Evolutionary conservation across 2,113 vertebrate species (phyloP).

Genomic region (Apeltes quadracus): DNA sequence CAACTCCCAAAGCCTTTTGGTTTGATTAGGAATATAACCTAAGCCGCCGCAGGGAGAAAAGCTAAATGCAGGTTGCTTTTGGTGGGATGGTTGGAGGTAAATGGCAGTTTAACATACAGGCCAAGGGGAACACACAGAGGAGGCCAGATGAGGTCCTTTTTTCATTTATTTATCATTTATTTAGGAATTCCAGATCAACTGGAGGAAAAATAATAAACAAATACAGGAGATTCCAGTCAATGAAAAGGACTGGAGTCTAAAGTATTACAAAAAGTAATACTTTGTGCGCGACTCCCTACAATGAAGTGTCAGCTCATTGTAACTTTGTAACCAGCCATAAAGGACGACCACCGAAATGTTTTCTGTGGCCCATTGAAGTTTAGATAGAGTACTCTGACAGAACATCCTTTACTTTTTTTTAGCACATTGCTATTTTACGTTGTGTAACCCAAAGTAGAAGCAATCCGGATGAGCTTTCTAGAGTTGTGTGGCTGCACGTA

Average conservation of each 20-base stretch:
- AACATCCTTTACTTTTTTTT: background rate
- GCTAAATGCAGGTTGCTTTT: background rate
- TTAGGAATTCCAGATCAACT: background rate
- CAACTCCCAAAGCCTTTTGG: background rate
- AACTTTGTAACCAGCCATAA: background rate
- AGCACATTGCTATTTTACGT: background rate
- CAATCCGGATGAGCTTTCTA: slow-evolving; percentile 13
- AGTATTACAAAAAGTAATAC: background rate
- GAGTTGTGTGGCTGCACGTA: slow-evolving; percentile 43
- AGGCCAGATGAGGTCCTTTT: background rate
- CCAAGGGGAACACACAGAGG: background rate
- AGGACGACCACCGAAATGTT: background rate
- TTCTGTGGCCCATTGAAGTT: background rate
- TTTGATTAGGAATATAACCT: background rate
- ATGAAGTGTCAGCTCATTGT: background rate
- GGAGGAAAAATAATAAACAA: background rate
- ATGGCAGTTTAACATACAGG: background rate
- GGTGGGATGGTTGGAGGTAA: background rate
- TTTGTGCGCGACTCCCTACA: background rate
- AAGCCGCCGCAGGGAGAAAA: background rate
- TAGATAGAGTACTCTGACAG: background rate
- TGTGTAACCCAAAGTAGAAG: background rate
- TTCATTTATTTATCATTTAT: background rate
- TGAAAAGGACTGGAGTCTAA: too few species aligned
- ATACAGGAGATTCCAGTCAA: background rate